These are phyloP conservation scores for Eupithecia tripunctaria DNA, from an alignment of 2,888 invertebrate species.

Conservation along the genomic window DNA sequence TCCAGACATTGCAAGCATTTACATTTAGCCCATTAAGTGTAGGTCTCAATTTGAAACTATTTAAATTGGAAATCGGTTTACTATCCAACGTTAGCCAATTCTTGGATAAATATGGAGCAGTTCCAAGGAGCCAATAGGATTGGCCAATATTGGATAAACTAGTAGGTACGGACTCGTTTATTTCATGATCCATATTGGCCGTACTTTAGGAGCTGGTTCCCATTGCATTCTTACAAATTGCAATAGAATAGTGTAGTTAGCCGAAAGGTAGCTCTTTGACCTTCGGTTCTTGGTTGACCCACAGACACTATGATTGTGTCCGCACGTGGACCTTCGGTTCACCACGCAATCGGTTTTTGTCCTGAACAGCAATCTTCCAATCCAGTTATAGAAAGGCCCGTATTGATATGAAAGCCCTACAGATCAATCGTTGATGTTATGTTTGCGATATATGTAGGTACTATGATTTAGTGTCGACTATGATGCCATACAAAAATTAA, in stretches of 20 bases:
- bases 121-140: conserved; percentile 41
- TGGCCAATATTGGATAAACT: background rate
- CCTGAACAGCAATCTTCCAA: no score
- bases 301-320: background rate
- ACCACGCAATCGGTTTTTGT: no score
- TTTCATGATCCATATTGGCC: background rate
- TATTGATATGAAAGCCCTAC: no score
- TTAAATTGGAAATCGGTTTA: conserved; percentile 49
- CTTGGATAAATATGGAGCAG: conserved; percentile 43
- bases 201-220: background rate
- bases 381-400: no score
- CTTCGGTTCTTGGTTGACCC: background rate
- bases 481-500: no score
- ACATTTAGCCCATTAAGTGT: conserved; percentile 27
- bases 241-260: background rate
- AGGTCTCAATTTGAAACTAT: conserved; percentile 55
- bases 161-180: background rate
- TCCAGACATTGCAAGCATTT: conserved; percentile 11
- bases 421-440: no score
- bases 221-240: background rate
- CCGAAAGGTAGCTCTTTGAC: background rate
- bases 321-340: no score
- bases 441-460: no score
- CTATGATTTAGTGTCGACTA: no score
- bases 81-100: conserved; percentile 39